Base-by-base conservation (phyloP, 1,140 invertebrate genomes). In the Neomicropteryx cornuta region DNA sequence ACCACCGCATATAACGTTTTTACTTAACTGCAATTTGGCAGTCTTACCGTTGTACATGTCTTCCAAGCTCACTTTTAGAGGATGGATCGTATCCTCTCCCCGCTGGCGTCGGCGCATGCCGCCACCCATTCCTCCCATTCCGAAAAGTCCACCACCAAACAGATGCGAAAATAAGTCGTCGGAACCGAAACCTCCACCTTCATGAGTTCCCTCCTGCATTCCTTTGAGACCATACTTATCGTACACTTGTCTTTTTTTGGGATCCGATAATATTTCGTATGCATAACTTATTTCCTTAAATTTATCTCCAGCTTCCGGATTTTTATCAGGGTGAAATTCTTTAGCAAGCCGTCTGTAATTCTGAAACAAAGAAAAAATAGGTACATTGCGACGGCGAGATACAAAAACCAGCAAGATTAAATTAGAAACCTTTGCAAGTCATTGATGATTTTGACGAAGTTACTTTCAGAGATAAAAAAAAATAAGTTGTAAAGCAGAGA, bases 1-100 rank as follows among this genome's bases (percentile, higher is more conserved):
- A 51, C 74, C 73, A 11, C 61, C 60, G 66, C 93, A 97, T 41
- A 90, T 79, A 1, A 91, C 79, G 68, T 87, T 87, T 59, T 90
- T 89, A 55, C 79, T 83, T 30, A 95, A 66, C 45, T 90, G 81
- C 36, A 95, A 62, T 55, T 86, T 87, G 16, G 86, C 72, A 5
- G 80, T 80, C 59, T 83, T 80, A 2, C 92, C 93, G 65, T 88
- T 85, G 55, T 95, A 97, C 49, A 97, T 66, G 53, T 95, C 89
- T 63, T 95, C 89, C 38, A 97, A 65, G 3, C 86, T 72, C 2
- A 97, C 87, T 58, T 80, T 78, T 23, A 78, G 55, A 6, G 77
- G 74, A 60, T 84, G 79, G 38, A 81, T 64, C 10, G 79, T 81
- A 52, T 83, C 79, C 55, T 83, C 78, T 24, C 78, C 77, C 43